Evolutionary conservation across 2,797 vertebrate genomes (phyloP).

Genomic region (Sebastiscus albofasciatus): DNA sequence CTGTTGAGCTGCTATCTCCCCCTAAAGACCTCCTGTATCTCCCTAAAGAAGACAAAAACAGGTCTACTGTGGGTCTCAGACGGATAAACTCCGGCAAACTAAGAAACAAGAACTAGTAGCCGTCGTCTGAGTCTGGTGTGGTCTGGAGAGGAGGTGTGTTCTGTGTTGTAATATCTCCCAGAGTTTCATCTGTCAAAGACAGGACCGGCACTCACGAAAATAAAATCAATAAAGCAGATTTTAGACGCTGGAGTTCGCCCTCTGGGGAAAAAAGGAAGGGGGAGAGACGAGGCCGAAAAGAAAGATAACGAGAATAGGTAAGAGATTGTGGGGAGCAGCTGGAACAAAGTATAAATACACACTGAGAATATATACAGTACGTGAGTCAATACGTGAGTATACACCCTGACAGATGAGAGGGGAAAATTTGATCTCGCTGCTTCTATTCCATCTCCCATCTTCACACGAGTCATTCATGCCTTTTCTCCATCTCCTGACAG

Average conservation of each 20-base stretch:
- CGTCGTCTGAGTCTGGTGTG: not conserved
- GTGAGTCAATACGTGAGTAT: conserved; percentile 15
- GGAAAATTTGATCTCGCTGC: conserved; percentile 8
- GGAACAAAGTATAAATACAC: conserved; percentile 24
- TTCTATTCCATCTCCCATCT: conserved; percentile 11
- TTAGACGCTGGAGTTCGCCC: conserved; percentile 9
- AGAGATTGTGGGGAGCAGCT: conserved; percentile 25
- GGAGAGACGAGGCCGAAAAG: not conserved
- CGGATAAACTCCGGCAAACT: not conserved
- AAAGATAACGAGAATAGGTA: conserved; percentile 16
- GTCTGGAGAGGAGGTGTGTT: not conserved
- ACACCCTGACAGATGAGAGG: conserved; percentile 15
- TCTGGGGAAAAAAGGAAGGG: not conserved
- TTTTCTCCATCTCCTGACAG: conserved; percentile 32
- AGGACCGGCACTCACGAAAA: not conserved
- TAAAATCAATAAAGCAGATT: conserved; percentile 40
- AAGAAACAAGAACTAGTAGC: not conserved
- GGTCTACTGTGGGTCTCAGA: too few species aligned
- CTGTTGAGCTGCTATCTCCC: too few species aligned
- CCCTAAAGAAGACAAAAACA: too few species aligned
- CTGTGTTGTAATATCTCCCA: conserved; percentile 8
- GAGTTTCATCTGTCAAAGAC: conserved; percentile 23
- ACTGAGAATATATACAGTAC: conserved; percentile 13
- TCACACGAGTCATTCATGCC: conserved; percentile 28
- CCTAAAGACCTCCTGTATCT: too few species aligned